A percentile compares a stretch with the other conserved stretches of the same genome.
Evolutionary conservation across 2,888 invertebrate species (phyloP).

Genomic region (Ornithoptera priamus): DNA sequence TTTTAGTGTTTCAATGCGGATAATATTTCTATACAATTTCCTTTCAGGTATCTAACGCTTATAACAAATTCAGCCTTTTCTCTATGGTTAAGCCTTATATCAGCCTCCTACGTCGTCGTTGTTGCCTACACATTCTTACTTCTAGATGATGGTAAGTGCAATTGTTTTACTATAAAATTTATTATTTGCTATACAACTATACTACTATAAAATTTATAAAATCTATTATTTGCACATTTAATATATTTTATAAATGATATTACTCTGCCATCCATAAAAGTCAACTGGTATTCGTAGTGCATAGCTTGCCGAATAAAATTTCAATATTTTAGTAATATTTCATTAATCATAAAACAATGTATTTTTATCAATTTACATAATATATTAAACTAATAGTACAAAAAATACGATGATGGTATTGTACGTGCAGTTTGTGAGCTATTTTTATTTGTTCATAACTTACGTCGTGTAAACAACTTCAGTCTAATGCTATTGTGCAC

Average conservation of each 20-base stretch:
- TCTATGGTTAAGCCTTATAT: conserved; percentile 83
- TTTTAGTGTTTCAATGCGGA: background rate
- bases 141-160: conserved; percentile 74
- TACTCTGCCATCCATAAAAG: background rate
- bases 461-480: too few relatives aligned
- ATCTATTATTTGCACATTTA: background rate
- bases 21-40: conserved; percentile 19
- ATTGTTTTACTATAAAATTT: background rate
- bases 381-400: background rate
- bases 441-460: too few relatives aligned
- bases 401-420: background rate
- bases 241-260: background rate
- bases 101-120: conserved; percentile 80
- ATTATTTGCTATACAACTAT: too few relatives aligned
- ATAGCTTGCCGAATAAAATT: too few relatives aligned
- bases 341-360: background rate
- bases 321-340: background rate
- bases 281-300: too few relatives aligned
- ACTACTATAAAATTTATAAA: background rate
- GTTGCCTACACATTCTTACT: conserved; percentile 83
- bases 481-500: too few relatives aligned
- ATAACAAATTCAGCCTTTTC: conserved; percentile 82
- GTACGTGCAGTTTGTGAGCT: too few relatives aligned
- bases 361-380: background rate
- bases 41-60: conserved; percentile 79